phyloP scores from a whole-genome alignment of 2,888 invertebrate species.

The Falcaria lacertinaria region DNA sequence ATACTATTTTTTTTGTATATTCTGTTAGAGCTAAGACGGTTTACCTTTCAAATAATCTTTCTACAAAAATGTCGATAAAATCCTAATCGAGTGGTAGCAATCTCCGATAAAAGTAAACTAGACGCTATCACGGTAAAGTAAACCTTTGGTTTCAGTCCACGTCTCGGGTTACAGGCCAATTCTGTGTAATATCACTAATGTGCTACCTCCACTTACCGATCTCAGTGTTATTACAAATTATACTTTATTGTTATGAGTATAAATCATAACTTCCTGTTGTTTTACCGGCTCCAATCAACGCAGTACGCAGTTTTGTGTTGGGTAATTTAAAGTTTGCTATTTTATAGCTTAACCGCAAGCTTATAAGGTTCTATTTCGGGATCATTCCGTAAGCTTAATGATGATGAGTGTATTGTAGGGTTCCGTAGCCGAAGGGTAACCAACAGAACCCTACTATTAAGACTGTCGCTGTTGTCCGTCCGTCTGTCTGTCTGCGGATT shows the following conservation, averaged over 20 bases:
- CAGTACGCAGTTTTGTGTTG: not conserved
- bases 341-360: not conserved
- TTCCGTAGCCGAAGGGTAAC: too few relatives aligned
- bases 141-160: not conserved
- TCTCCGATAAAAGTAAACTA: not conserved
- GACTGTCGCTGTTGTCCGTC: too few relatives aligned
- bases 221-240: not conserved
- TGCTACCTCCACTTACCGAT: not conserved
- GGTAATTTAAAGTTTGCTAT: not conserved
- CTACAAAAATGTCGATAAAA: not conserved
- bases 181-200: constrained; percentile 1
- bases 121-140: not conserved
- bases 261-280: not conserved
- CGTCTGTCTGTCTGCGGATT: too few relatives aligned
- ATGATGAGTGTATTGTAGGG: not conserved
- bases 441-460: too few relatives aligned
- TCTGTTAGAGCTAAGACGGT: too few relatives aligned
- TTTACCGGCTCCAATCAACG: not conserved
- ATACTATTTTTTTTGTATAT: too few relatives aligned
- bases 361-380: not conserved
- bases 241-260: not conserved
- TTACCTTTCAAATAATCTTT: too few relatives aligned
- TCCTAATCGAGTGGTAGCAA: not conserved
- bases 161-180: constrained; percentile 3
- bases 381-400: not conserved